A percentile compares a stretch with the other conserved stretches of the same genome.
Conservation (phyloP, 2,888 invertebrate species). For the Lissonota sp. region DNA sequence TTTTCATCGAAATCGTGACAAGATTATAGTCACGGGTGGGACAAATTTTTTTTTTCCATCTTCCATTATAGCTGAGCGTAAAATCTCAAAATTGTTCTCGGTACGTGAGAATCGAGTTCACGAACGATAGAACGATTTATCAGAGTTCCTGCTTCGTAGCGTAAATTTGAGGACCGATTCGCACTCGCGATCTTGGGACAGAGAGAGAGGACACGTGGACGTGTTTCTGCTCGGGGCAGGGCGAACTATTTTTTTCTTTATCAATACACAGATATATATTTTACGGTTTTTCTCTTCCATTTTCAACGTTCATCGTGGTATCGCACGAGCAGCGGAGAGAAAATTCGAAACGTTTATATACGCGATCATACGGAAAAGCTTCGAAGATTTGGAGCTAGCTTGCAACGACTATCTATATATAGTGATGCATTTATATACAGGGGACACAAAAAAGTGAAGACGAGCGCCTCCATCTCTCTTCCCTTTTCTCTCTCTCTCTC, state of each 20-base stretch:
- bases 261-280: too few species aligned
- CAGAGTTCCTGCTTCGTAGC: slow-evolving; percentile 46
- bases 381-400: slow-evolving; percentile 59
- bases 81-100: slow-evolving; percentile 55
- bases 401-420: slow-evolving; percentile 59
- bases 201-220: slow-evolving; percentile 29
- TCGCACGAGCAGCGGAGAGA: slow-evolving; percentile 69
- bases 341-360: slow-evolving; percentile 73
- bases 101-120: slow-evolving; percentile 62
- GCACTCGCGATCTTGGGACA: slow-evolving; percentile 45
- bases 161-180: slow-evolving; percentile 63
- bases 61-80: neutral
- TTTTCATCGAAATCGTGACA: too few species aligned
- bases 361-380: slow-evolving; percentile 67
- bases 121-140: slow-evolving; percentile 56
- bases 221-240: slow-evolving; percentile 40
- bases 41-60: too few species aligned
- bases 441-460: slow-evolving; percentile 16
- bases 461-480: slow-evolving; percentile 33
- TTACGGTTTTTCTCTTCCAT: slow-evolving; percentile 30
- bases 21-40: too few species aligned
- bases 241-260: slow-evolving; percentile 1
- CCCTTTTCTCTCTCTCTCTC: slow-evolving; percentile 18
- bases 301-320: slow-evolving; percentile 66
- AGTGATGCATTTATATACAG: neutral